Evolutionary conservation across 1,140 invertebrate species (phyloP).

Genomic region (Drosophila sp.): DNA sequence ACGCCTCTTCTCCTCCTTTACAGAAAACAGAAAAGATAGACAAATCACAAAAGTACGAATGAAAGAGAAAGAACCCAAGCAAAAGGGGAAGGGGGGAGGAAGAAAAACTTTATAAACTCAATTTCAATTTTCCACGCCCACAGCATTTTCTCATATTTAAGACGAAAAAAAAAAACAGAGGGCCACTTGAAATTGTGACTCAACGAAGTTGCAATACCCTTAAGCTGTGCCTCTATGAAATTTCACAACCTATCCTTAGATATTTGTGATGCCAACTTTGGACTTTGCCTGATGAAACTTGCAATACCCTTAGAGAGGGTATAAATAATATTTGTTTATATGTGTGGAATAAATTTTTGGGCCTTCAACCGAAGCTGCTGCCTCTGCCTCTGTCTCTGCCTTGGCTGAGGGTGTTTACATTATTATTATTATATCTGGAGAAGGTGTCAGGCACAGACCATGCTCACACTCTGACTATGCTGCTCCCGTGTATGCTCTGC

Average conservation of each 20-base stretch:
- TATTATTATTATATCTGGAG: constrained; percentile 49
- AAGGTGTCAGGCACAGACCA: constrained; percentile 65
- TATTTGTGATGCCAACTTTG: too few species aligned
- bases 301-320: background rate
- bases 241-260: background rate
- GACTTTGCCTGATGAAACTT: background rate
- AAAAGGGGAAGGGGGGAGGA: constrained; percentile 15
- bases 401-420: constrained; percentile 31
- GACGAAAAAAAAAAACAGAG: constrained; percentile 18
- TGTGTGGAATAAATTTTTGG: constrained; percentile 65
- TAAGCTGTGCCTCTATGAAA: background rate
- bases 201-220: background rate
- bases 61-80: constrained; percentile 4
- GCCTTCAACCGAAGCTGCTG: constrained; percentile 6
- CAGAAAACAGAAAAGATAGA: constrained; percentile 35
- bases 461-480: constrained; percentile 27
- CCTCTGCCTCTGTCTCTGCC: constrained; percentile 8
- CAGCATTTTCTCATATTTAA: constrained; percentile 72
- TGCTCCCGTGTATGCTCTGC: too few species aligned
- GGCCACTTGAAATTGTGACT: background rate
- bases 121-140: constrained; percentile 74
- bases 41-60: constrained; percentile 50
- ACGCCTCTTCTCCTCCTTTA: constrained; percentile 23
- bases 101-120: constrained; percentile 73
- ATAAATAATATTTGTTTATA: constrained; percentile 76